Base-by-base conservation (phyloP, 1,140 invertebrate species). In the Lepidotrigona ventralis region DNA sequence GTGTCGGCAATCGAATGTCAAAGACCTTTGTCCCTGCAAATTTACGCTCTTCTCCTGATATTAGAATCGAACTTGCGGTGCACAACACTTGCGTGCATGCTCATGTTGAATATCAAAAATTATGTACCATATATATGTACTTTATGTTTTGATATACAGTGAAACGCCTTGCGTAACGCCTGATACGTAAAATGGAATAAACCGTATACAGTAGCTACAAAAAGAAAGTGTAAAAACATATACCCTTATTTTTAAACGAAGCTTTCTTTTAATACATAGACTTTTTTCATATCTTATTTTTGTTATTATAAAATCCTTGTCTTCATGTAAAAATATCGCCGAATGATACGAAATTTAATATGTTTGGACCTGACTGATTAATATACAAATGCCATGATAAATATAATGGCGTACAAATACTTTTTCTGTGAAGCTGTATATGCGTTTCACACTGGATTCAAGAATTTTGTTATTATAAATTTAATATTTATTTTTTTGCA, bases 1-100 rank as follows among this genome's bases (percentile, higher is more conserved):
- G 26, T 26, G 21, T 68, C 60, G n/a, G 21, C 17, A 53, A 64
- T 84, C 0, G 46, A 78, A 11, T 51, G 60, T 86, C 54, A 68
- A 68, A 82, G 15, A 75, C 29, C 72, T 66, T 5, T 26, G 23
- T 29, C 17, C 17, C 17, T 60, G 9, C 23, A 72, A 46, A 72
- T 63, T 80, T 71, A 63, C 33, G 12, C 2, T 51, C 15, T 78
- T 33, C 14, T 33, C 46, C 4, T 39, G 8, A 39, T 26, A 29
- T 0, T 63, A 80, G 33, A 63, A 53, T 46, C 6, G 6, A 17
- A 19, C 6, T n/a, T 63, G 4, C 1, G 23, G 14, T 33, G 39
- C 39, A 46, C 4, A 33, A 46, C 33, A 9, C 12, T 46, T 33
- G 33, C 8, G 0, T 60, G 70, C 46, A 72, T 33, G 33, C 23